A percentile compares a stretch with the other conserved stretches of the same genome.
Evolutionary conservation across 1,140 invertebrate genomes (phyloP).

Genomic region (Calliopsis andreniformis): DNA sequence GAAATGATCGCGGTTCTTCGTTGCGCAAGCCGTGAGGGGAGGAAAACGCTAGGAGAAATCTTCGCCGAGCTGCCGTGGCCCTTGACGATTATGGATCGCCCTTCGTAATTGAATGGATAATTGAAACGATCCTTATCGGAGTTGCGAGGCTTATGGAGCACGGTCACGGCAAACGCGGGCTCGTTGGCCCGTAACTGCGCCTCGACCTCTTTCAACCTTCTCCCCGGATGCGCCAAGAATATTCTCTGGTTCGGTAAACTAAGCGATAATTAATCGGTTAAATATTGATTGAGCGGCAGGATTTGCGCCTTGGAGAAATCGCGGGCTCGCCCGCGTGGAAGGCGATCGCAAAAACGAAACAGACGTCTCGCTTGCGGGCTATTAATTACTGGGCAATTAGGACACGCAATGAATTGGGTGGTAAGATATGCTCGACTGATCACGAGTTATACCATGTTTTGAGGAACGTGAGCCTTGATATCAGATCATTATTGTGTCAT

Average conservation of each 20-base stretch:
- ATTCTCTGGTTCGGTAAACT: slow-evolving; percentile 22
- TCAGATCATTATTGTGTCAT: no score
- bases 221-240: slow-evolving; percentile 39
- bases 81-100: slow-evolving; percentile 68
- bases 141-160: slow-evolving; percentile 70
- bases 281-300: slow-evolving; percentile 51
- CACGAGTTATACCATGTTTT: no score
- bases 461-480: no score
- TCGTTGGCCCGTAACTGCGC: slow-evolving; percentile 54
- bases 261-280: slow-evolving; percentile 59
- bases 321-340: not conserved
- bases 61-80: slow-evolving; percentile 57
- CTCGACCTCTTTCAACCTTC: slow-evolving; percentile 34
- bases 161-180: slow-evolving; percentile 71
- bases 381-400: not conserved
- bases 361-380: not conserved
- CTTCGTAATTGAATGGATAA: slow-evolving; percentile 74
- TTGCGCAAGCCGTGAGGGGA: not conserved
- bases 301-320: slow-evolving; percentile 17
- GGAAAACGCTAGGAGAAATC: slow-evolving; percentile 50
- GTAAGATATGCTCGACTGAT: no score
- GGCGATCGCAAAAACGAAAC: not conserved
- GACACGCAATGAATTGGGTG: no score
- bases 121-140: slow-evolving; percentile 75
- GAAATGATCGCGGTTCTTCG: not conserved